phyloP scores from a whole-genome alignment of 2,113 vertebrate species.

The Ranitomeya imitator region DNA sequence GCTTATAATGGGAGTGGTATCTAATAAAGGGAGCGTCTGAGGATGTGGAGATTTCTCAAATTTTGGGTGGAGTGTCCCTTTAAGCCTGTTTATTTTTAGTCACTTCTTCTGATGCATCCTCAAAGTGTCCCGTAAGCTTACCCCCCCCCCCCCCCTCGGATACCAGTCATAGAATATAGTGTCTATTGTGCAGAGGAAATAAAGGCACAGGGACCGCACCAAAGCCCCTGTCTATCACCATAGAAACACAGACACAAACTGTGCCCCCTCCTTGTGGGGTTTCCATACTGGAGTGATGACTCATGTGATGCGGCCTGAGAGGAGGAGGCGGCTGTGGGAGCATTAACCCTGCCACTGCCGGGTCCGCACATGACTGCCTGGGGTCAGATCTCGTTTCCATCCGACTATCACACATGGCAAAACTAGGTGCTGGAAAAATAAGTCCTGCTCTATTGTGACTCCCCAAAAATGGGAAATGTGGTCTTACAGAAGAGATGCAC shows the following conservation, averaged over 20 bases:
- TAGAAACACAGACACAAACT: neutral
- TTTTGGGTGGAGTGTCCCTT: neutral
- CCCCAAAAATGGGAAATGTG: neutral
- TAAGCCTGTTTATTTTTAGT: neutral
- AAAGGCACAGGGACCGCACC: neutral
- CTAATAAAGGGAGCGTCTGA: too few species aligned
- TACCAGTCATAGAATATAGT: neutral
- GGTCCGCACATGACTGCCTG: too few species aligned
- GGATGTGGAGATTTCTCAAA: too few species aligned
- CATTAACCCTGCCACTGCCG: slow-evolving; percentile 22
- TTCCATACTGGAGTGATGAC: slow-evolving; percentile 46
- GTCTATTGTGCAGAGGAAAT: neutral
- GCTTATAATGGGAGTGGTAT: too few species aligned
- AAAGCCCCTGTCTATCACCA: neutral
- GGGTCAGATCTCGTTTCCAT: too few species aligned
- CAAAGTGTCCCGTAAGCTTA: neutral
- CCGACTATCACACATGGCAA: too few species aligned
- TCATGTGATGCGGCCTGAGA: slow-evolving; percentile 20
- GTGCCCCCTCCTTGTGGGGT: neutral
- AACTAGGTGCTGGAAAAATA: neutral
- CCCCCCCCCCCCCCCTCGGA: neutral
- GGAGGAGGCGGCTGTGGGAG: neutral
- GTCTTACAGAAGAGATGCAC: neutral
- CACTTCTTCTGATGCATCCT: neutral
- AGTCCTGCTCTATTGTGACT: neutral